Conservation (phyloP, 1,140 invertebrate genomes). For the Drosophila sp. region DNA sequence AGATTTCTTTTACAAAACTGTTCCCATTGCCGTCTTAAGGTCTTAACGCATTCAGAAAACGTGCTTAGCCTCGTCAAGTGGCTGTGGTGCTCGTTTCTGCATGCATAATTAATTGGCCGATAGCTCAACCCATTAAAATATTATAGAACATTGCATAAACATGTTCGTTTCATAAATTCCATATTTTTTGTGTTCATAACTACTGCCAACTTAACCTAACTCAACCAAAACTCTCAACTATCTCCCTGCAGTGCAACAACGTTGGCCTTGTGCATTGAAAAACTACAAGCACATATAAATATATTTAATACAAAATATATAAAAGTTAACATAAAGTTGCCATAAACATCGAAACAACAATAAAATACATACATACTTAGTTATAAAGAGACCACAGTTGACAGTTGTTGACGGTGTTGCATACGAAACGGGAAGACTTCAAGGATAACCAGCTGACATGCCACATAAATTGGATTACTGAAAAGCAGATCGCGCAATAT, state of each 20-base stretch:
- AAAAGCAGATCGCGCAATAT: slow-evolving; percentile 50
- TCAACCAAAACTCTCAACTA: slow-evolving; percentile 34
- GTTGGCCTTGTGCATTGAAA: slow-evolving; percentile 65
- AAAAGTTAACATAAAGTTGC: slow-evolving; percentile 68
- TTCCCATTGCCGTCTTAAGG: slow-evolving; percentile 46
- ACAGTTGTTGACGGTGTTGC: slow-evolving; percentile 45
- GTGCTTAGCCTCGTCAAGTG: slow-evolving; percentile 56
- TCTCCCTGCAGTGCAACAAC: slow-evolving; percentile 65
- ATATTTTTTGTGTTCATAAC: slow-evolving; percentile 41
- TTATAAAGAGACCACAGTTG: slow-evolving; percentile 33
- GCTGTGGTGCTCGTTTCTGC: slow-evolving; percentile 52
- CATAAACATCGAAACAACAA: slow-evolving; percentile 55
- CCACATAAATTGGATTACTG: slow-evolving; percentile 81
- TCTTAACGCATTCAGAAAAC: slow-evolving; percentile 60
- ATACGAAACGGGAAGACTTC: slow-evolving; percentile 57
- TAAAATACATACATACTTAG: slow-evolving; percentile 26
- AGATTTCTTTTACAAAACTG: slow-evolving; percentile 60
- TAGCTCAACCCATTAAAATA: slow-evolving; percentile 41
- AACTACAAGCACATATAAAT: slow-evolving; percentile 43
- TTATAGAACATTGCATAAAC: slow-evolving; percentile 63
- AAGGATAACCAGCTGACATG: slow-evolving; percentile 82
- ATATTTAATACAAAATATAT: slow-evolving; percentile 39
- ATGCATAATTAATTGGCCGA: slow-evolving; percentile 71
- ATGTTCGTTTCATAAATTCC: slow-evolving; percentile 43
- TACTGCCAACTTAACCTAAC: slow-evolving; percentile 30